phyloP scores from a whole-genome alignment of 1,140 invertebrate genomes.

The Lepidurus couesii region DNA sequence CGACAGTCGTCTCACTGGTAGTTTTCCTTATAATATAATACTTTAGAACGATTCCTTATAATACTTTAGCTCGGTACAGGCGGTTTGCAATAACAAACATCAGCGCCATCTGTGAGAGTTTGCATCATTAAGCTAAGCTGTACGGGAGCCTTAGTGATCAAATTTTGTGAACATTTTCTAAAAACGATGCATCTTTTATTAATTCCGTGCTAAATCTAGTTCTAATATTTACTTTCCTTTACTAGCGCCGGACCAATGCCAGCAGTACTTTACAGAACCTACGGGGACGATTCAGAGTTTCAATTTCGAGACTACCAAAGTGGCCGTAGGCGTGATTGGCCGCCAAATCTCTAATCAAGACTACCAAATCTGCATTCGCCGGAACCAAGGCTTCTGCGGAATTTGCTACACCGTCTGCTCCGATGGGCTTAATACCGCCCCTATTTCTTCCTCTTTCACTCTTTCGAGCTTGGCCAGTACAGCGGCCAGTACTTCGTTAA shows the following conservation, averaged over 20 bases:
- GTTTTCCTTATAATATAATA: too few species aligned
- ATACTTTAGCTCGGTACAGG: too few species aligned
- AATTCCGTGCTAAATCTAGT: neutral
- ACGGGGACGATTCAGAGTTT: slow-evolving; percentile 25
- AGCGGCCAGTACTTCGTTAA: slow-evolving; percentile 43
- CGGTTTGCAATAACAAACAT: too few species aligned
- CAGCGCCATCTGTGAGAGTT: too few species aligned
- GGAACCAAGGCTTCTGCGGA: slow-evolving; percentile 26
- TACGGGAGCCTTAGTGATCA: too few species aligned
- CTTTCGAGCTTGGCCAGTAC: neutral
- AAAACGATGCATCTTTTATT: too few species aligned
- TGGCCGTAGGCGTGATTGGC: neutral
- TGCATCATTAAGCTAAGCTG: too few species aligned
- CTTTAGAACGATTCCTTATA: too few species aligned
- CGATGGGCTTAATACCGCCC: neutral
- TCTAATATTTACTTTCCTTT: neutral
- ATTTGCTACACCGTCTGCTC: slow-evolving; percentile 27
- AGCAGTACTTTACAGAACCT: slow-evolving; percentile 15
- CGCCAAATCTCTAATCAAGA: slow-evolving; percentile 22
- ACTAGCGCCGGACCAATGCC: slow-evolving; percentile 24
- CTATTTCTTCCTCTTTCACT: neutral
- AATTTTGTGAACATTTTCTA: too few species aligned
- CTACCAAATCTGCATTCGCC: slow-evolving; percentile 17
- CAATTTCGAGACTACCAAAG: slow-evolving; percentile 23
- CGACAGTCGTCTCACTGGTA: slow-evolving; percentile 19